Base-by-base conservation (phyloP, 2,888 invertebrate species). In the Micropterix aruncella region DNA sequence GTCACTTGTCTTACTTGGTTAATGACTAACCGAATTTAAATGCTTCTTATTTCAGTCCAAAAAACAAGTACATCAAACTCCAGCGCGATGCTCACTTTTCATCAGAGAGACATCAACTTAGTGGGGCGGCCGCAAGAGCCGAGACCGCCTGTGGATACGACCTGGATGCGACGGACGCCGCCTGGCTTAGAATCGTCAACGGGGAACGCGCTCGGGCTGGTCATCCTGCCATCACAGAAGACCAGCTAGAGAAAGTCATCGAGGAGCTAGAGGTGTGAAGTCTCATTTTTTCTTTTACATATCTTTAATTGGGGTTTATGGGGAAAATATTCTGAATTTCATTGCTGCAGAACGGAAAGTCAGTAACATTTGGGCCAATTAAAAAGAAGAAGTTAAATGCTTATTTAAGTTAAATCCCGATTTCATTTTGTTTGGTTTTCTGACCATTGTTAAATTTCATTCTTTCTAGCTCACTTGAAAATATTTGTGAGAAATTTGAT, bases 101-200 rank as follows among this genome's bases (percentile, higher is more conserved):
- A 55, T 61, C 83, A 47, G 91, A 92, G 47, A 79, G 83, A 54
- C 93, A 95, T 69, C 77, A 82, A 58, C 70, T 94, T 54, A 91
- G 91, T 50, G 81, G 81, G 54, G 88, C 90, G 51, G 89, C 91
- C 47, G 79, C 88, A 45, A 75, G 83, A 58, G 86, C 94, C 14
- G 94, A 96, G 63, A 88, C 90, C 54, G 86, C 91, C 17, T 95
- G 95, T 68, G 84, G 87, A 51, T 96, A 96, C 62, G 96, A 96
- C 65, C 74, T 96, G 57, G 96, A 96, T 67, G 91, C 92, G 56
- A 80, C 84, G 51, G 96, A 96, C 65, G 81, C 85, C 48, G 78
- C 85, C 39, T 96, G 96, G 96, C 73, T 96, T 49, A 79, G 80
- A 54, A 74, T 84, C 49, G 67, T 89, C 44, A 95, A 96, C 65